phyloP scores from a whole-genome alignment of 1,140 invertebrate species.

The Araneus ventricosus region DNA sequence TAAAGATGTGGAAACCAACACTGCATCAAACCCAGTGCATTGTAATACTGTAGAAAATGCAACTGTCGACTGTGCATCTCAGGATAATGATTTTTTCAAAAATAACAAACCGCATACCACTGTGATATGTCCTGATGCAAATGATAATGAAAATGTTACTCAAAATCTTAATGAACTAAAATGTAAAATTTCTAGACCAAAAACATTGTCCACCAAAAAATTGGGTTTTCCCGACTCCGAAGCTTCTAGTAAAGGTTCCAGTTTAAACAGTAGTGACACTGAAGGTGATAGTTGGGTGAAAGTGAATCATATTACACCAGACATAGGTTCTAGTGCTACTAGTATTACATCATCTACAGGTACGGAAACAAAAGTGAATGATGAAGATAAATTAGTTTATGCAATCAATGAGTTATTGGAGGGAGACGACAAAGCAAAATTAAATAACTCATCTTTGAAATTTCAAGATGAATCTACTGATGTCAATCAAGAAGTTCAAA shows the following conservation, averaged over 20 bases:
- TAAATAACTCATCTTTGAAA: constrained; percentile 50
- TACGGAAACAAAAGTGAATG: constrained; percentile 50
- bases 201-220: constrained; percentile 54
- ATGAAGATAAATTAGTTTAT: constrained; percentile 53
- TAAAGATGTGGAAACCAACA: neutral
- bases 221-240: constrained; percentile 58
- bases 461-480: constrained; percentile 43
- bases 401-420: constrained; percentile 56
- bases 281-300: constrained; percentile 73
- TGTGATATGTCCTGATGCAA: constrained; percentile 27
- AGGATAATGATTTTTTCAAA: neutral
- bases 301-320: constrained; percentile 70
- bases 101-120: constrained; percentile 11
- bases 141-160: constrained; percentile 39
- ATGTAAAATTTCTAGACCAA: constrained; percentile 46
- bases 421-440: constrained; percentile 42
- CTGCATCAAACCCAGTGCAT: neutral
- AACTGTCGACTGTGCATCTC: neutral
- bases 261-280: constrained; percentile 67
- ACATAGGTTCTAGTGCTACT: constrained; percentile 71
- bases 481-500: neutral
- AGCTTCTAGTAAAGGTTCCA: constrained; percentile 66
- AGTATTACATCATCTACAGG: constrained; percentile 61
- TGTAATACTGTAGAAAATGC: neutral
- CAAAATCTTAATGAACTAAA: constrained; percentile 52